phyloP scores from a whole-genome alignment of 2,888 invertebrate genomes.

The Limnephilus rhombicus region DNA sequence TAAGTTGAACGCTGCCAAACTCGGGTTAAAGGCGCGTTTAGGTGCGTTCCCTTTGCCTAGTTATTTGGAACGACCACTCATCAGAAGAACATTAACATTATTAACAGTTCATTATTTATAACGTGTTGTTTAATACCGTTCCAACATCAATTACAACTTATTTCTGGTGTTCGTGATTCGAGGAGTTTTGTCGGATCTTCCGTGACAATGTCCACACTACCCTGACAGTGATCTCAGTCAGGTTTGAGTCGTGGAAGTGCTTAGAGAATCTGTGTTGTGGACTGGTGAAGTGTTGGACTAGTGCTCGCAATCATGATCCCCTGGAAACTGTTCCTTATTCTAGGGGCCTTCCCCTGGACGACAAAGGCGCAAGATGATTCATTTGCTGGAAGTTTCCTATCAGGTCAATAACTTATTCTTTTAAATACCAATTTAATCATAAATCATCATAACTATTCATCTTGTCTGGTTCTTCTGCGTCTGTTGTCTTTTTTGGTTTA shows the following conservation, averaged over 20 bases:
- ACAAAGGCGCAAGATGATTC: conserved; percentile 83
- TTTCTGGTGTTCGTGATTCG: background rate
- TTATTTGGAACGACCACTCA: background rate
- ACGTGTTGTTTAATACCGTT: background rate
- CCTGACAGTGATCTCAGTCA: conserved; percentile 23
- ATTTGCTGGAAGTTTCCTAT: conserved; percentile 88
- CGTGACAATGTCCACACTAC: background rate
- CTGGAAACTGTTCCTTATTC: conserved; percentile 68
- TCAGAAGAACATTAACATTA: background rate
- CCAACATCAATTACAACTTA: background rate
- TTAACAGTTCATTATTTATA: background rate
- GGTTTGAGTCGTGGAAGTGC: background rate
- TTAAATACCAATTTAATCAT: background rate
- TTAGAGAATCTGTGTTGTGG: background rate
- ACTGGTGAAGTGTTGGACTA: conserved; percentile 22
- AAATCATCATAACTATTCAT: background rate
- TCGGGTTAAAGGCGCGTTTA: background rate
- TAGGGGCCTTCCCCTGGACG: conserved; percentile 69
- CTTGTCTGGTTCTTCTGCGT: too few species aligned
- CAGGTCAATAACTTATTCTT: conserved; percentile 77
- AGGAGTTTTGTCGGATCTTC: conserved; percentile 5
- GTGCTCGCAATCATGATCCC: conserved; percentile 49
- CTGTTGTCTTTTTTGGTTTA: too few species aligned
- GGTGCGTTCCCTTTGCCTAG: conserved; percentile 28
- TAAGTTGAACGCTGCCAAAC: conserved; percentile 23